These are phyloP conservation scores for Cryptophagus acutangulus DNA, from an alignment of 2,888 invertebrate species.

Conservation along the genomic window DNA sequence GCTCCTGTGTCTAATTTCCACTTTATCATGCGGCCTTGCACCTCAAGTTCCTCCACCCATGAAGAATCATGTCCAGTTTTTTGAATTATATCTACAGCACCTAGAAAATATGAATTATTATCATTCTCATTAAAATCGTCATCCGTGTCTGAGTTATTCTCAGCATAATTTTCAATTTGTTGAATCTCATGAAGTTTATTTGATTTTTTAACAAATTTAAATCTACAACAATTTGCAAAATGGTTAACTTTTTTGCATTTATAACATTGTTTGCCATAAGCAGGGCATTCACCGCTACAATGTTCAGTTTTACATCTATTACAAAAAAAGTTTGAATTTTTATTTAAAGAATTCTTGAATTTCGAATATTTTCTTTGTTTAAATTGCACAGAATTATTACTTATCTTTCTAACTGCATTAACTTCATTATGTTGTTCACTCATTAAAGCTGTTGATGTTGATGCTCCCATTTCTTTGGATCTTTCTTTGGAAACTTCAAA, in stretches of 20 bases:
- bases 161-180: too few species aligned
- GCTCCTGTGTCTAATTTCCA: background rate
- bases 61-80: too few species aligned
- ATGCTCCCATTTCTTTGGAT: background rate
- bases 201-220: too few species aligned
- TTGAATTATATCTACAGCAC: too few species aligned
- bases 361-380: background rate
- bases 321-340: background rate
- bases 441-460: background rate
- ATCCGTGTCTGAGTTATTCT: too few species aligned
- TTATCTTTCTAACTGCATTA: background rate
- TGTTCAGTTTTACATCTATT: background rate
- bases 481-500: constrained; percentile 4
- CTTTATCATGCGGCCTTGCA: background rate
- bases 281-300: background rate
- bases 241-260: background rate
- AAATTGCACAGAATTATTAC: too few species aligned
- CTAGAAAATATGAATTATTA: too few species aligned
- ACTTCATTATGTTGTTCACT: background rate
- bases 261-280: background rate
- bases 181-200: too few species aligned
- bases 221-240: constrained; percentile 2
- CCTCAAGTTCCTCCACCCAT: background rate
- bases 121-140: too few species aligned
- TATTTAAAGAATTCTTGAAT: background rate